Evolutionary conservation across 1,140 invertebrate species (phyloP).

Genomic region (Bathynomus jamesi): DNA sequence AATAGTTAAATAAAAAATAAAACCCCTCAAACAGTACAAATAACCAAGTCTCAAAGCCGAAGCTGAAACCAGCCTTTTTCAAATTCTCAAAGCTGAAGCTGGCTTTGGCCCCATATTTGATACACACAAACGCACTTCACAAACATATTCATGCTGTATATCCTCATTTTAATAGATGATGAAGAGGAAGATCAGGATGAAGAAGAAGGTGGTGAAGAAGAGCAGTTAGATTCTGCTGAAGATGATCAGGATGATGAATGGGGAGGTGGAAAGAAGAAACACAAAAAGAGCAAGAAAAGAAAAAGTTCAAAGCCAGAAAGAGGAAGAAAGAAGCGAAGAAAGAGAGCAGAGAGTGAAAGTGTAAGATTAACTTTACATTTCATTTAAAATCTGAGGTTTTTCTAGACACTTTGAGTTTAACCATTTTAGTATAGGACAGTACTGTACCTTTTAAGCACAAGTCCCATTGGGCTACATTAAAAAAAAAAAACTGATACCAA

Average conservation of each 20-base stretch:
- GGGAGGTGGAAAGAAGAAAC: slow-evolving; percentile 32
- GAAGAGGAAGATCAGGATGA: slow-evolving; percentile 37
- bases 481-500: neutral
- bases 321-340: slow-evolving; percentile 84
- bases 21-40: too few relatives aligned
- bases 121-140: too few relatives aligned
- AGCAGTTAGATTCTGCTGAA: slow-evolving; percentile 36
- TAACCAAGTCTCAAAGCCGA: too few relatives aligned
- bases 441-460: neutral
- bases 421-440: neutral
- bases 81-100: too few relatives aligned
- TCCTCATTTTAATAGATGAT: slow-evolving; percentile 10
- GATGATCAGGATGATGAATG: slow-evolving; percentile 38
- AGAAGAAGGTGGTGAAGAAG: slow-evolving; percentile 36
- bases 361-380: slow-evolving; percentile 20
- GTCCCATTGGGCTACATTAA: neutral
- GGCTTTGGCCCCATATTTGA: too few relatives aligned
- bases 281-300: slow-evolving; percentile 81
- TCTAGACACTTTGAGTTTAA: neutral
- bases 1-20: too few relatives aligned
- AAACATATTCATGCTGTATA: too few relatives aligned
- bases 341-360: slow-evolving; percentile 69
- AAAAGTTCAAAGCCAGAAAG: slow-evolving; percentile 78
- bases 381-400: neutral
- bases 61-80: too few relatives aligned